Conservation (phyloP, 2,888 invertebrate genomes). For the Belgica antarctica region DNA sequence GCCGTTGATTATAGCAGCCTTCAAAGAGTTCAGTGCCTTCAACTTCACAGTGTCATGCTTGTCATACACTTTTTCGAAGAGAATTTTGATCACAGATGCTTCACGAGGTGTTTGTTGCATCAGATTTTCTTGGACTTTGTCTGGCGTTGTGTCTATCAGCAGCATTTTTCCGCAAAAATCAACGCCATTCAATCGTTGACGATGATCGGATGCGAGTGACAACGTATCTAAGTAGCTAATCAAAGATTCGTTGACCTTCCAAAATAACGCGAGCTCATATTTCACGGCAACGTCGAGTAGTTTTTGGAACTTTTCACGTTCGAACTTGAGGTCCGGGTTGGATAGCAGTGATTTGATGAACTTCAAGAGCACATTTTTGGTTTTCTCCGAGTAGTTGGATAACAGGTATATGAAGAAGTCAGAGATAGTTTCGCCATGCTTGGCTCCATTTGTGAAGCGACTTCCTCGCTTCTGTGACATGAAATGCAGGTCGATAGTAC, state of each 20-base stretch:
- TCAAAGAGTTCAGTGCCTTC: conserved; percentile 22
- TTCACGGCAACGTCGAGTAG: conserved; percentile 36
- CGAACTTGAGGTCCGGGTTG: conserved; percentile 30
- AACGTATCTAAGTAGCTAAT: conserved; percentile 27
- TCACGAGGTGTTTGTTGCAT: conserved; percentile 15
- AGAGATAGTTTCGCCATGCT: conserved; percentile 31
- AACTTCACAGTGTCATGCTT: conserved; percentile 34
- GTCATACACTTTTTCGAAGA: conserved; percentile 27
- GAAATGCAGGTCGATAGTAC: conserved; percentile 34
- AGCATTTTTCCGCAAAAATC: conserved; percentile 34
- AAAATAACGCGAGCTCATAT: conserved; percentile 37
- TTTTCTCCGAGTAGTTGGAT: conserved; percentile 14
- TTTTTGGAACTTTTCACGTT: conserved; percentile 27
- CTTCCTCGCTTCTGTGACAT: background rate
- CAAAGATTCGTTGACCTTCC: conserved; percentile 28
- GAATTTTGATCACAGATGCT: conserved; percentile 20
- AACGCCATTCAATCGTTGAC: conserved; percentile 15
- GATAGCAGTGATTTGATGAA: conserved; percentile 38
- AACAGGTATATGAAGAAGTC: conserved; percentile 37
- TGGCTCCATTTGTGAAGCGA: background rate
- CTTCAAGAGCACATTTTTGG: conserved; percentile 34
- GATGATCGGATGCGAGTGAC: conserved; percentile 11
- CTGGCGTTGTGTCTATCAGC: conserved; percentile 4
- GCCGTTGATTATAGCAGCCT: conserved; percentile 27
- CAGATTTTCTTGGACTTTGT: background rate